phyloP scores from a whole-genome alignment of 2,113 vertebrate species.

The Rhynchomys soricoides region DNA sequence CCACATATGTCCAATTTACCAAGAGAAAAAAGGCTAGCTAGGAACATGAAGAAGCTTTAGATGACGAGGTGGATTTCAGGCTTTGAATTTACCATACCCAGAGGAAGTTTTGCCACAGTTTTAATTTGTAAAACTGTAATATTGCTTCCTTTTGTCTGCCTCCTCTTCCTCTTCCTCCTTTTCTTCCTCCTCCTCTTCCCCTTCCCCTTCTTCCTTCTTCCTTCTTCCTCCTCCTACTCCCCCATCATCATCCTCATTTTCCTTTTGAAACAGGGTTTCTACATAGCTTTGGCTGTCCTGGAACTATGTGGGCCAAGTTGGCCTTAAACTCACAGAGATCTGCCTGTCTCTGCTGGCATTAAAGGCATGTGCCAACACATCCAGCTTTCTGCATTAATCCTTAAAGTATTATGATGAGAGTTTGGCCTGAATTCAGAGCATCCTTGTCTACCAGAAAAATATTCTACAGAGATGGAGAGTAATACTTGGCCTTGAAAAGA shows the following conservation, averaged over 20 bases:
- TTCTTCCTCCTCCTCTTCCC: neutral
- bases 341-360: neutral
- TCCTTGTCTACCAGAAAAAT: neutral
- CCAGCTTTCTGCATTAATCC: neutral
- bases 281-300: neutral
- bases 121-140: neutral
- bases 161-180: neutral
- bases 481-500: neutral
- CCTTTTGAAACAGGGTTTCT: neutral
- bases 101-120: neutral
- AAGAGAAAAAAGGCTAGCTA: neutral
- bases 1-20: neutral
- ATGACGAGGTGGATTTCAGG: neutral
- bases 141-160: neutral
- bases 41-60: neutral
- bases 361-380: neutral
- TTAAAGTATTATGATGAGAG: neutral
- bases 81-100: neutral
- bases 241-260: too few species aligned
- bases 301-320: neutral
- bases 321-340: neutral
- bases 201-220: neutral
- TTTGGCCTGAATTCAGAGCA: slow-evolving; percentile 10
- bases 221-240: neutral
- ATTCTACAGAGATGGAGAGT: neutral